Evolutionary conservation across 2,888 invertebrate species (phyloP), one percentile per base, ranked within the genome.

Genomic region (Diabrotica balteata): DNA sequence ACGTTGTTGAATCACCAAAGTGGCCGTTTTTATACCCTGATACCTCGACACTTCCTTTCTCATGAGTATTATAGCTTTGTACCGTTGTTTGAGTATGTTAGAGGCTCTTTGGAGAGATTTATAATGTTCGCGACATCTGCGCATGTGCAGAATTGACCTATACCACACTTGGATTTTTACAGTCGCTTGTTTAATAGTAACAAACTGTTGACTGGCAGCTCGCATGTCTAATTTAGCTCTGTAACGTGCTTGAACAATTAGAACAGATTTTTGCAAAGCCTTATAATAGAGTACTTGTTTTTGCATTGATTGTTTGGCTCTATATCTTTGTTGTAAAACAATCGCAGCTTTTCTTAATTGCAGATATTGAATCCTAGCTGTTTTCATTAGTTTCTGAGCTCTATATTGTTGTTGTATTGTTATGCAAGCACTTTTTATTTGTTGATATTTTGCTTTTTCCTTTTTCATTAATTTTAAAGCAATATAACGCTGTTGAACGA

Each of bases 181-280:
- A 0, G 83, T 80, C 8, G 85, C 82, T 51, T 80, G 80, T 67
- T 79, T 72, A n/a, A 73, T 9, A 7, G 8, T 32, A 8, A 78
- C 69, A 69, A 86, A 88, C 22, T 82, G 77, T 42, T 79, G 77
- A 8, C 85, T 85, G 4, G 67, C 59, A 1, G 43, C 62, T 64
- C 52, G 82, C 83, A 75, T 84, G 77, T 52, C 42, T 61, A 17
- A 58, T 70, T 83, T 84, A 7, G 86, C 83, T 54, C 87, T 86
- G 71, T 82, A 85, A 22, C 82, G 79, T 54, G 85, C 82, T 75
- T 90, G 90, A 5, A 89, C 68, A 32, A 81, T 78, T 7, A 87
- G 75, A 0, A 64, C 57, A 17, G 70, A 49, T 53, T 55, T 53
- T 65, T 63, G 72, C 17, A 73, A 64, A 2, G 17, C 32, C 42